phyloP scores from a whole-genome alignment of 2,888 invertebrate species.

The Lissocephala sabroskyi region DNA sequence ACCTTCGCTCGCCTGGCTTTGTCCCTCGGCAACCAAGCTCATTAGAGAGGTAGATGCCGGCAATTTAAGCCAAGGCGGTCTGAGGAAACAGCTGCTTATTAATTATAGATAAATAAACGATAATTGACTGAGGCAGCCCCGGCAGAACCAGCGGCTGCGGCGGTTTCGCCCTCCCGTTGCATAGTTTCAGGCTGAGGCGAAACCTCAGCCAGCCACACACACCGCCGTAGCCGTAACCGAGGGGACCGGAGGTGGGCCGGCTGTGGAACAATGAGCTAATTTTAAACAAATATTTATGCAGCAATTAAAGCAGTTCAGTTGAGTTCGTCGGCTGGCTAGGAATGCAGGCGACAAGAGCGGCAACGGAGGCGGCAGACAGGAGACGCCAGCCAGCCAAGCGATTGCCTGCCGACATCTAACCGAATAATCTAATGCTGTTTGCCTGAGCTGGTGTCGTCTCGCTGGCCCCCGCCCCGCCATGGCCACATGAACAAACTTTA shows the following conservation, averaged over 20 bases:
- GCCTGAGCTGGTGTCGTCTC: neutral
- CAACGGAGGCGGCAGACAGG: constrained; percentile 8
- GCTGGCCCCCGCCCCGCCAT: too few species aligned
- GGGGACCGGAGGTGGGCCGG: neutral
- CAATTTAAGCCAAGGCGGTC: neutral
- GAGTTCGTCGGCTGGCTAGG: too few species aligned
- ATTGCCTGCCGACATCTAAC: constrained; percentile 5
- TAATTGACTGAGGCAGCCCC: constrained; percentile 39
- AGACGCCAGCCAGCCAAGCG: constrained; percentile 5
- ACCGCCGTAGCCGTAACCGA: neutral
- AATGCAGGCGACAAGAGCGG: neutral
- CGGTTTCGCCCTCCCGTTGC: too few species aligned
- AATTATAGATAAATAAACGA: constrained; percentile 59
- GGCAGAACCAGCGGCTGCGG: neutral
- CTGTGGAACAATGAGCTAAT: constrained; percentile 57
- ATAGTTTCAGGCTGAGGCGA: too few species aligned
- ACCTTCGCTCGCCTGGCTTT: too few species aligned
- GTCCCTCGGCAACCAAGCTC: too few species aligned
- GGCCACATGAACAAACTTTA: too few species aligned
- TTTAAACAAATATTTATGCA: constrained; percentile 61
- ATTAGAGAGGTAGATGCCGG: too few species aligned
- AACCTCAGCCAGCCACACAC: neutral
- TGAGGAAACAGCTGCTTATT: constrained; percentile 26
- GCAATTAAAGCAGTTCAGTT: constrained; percentile 60
- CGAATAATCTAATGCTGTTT: constrained; percentile 24